Conservation (phyloP, 2,888 invertebrate genomes). For the Marronus borbonicus region DNA sequence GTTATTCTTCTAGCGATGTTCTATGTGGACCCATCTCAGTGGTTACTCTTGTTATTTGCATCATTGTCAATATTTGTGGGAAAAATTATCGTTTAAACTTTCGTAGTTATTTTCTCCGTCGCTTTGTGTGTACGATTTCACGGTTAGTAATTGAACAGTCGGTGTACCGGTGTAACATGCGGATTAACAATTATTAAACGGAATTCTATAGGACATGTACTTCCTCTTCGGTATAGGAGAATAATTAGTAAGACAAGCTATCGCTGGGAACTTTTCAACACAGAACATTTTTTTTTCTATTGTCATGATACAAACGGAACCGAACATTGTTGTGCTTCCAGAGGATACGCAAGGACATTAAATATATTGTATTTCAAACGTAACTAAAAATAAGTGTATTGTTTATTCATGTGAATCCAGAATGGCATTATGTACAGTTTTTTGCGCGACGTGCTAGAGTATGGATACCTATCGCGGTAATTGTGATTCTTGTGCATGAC, state of each 20-base stretch:
- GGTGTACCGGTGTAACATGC: slow-evolving; percentile 11
- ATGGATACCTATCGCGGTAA: slow-evolving; percentile 27
- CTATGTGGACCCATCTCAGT: not conserved
- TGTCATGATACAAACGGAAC: slow-evolving; percentile 33
- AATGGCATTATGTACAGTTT: slow-evolving; percentile 41
- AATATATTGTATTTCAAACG: slow-evolving; percentile 43
- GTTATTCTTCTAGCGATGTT: slow-evolving; percentile 5
- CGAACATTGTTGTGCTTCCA: slow-evolving; percentile 25
- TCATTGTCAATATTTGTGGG: slow-evolving; percentile 34
- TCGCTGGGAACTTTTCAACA: slow-evolving; percentile 24
- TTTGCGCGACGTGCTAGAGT: slow-evolving; percentile 35
- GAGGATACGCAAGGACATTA: slow-evolving; percentile 40
- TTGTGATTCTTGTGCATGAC: slow-evolving; percentile 9
- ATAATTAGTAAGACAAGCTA: slow-evolving; percentile 41
- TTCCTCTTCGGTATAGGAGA: slow-evolving; percentile 23
- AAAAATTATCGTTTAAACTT: slow-evolving; percentile 22
- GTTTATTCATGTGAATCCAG: slow-evolving; percentile 46
- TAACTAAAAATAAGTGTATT: slow-evolving; percentile 43
- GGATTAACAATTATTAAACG: slow-evolving; percentile 30
- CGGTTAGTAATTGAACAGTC: slow-evolving; percentile 24
- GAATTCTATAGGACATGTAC: slow-evolving; percentile 32
- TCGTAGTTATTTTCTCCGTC: slow-evolving; percentile 12
- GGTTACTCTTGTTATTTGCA: not conserved
- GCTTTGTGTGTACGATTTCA: not conserved
- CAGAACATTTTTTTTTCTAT: slow-evolving; percentile 14